phyloP scores from a whole-genome alignment of 2,797 vertebrate species.

The Esox masquinongy region DNA sequence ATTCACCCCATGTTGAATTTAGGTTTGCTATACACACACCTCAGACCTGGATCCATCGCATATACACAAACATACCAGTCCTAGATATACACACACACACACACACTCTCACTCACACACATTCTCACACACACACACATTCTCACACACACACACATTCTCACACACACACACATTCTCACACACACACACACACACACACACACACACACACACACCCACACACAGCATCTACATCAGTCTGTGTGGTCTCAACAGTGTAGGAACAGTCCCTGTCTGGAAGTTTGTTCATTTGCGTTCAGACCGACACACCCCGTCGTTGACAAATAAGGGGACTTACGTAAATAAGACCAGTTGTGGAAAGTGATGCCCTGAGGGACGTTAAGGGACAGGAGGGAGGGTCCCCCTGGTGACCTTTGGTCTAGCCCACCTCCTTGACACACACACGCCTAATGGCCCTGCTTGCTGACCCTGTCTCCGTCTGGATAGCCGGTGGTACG shows the following conservation, averaged over 20 bases:
- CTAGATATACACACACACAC: too few relatives aligned
- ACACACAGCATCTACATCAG: background rate
- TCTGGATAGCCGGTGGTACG: background rate
- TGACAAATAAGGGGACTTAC: constrained; percentile 1
- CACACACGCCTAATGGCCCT: background rate
- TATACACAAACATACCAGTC: too few relatives aligned
- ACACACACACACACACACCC: too few relatives aligned
- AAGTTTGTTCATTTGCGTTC: background rate
- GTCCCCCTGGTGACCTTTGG: background rate
- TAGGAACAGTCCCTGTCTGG: background rate
- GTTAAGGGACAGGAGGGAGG: background rate
- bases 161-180: too few relatives aligned
- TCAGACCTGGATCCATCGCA: too few relatives aligned
- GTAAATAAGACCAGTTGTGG: constrained; percentile 1
- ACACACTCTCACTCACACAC: too few relatives aligned
- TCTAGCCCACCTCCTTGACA: background rate
- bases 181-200: too few relatives aligned
- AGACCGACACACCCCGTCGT: background rate
- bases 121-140: too few relatives aligned
- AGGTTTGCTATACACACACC: too few relatives aligned
- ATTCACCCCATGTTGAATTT: too few relatives aligned
- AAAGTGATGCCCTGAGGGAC: background rate
- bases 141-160: too few relatives aligned
- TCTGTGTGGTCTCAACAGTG: background rate
- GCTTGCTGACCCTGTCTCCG: background rate